These are phyloP conservation scores for Calameuta filiformis DNA, from an alignment of 2,888 invertebrate species.

Conservation along the genomic window DNA sequence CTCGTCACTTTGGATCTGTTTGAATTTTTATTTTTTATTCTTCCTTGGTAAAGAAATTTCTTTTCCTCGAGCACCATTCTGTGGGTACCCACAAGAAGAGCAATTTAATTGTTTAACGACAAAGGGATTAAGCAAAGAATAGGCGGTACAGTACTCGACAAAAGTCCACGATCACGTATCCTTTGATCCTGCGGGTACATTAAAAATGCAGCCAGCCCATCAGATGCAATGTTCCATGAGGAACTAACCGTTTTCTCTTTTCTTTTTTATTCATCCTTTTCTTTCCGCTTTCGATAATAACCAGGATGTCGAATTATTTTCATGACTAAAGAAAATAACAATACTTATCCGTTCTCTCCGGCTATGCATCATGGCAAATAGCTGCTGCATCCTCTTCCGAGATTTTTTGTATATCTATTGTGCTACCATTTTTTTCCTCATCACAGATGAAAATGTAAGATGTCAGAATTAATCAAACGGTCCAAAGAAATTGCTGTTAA, in stretches of 20 bases:
- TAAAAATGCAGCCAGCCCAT: neutral
- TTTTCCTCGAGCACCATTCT: neutral
- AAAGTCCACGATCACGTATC: neutral
- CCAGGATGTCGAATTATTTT: neutral
- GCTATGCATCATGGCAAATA: neutral
- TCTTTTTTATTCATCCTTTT: neutral
- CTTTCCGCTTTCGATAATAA: neutral
- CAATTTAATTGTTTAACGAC: constrained; percentile 1
- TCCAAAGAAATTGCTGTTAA: neutral
- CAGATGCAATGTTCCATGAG: neutral
- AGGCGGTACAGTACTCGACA: neutral
- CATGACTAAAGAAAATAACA: neutral
- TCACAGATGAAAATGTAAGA: neutral
- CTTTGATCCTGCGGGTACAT: neutral
- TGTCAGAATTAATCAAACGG: neutral
- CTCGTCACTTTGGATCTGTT: neutral
- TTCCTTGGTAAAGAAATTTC: neutral
- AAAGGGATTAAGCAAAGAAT: neutral
- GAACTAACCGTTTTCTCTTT: neutral
- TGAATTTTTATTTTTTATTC: neutral
- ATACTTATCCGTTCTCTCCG: neutral
- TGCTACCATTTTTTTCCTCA: neutral
- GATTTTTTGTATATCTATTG: neutral
- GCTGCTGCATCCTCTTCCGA: neutral
- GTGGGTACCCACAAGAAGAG: neutral